Evolutionary conservation across 2,797 vertebrate species (phyloP).

Genomic region (Hippocampus kuda): DNA sequence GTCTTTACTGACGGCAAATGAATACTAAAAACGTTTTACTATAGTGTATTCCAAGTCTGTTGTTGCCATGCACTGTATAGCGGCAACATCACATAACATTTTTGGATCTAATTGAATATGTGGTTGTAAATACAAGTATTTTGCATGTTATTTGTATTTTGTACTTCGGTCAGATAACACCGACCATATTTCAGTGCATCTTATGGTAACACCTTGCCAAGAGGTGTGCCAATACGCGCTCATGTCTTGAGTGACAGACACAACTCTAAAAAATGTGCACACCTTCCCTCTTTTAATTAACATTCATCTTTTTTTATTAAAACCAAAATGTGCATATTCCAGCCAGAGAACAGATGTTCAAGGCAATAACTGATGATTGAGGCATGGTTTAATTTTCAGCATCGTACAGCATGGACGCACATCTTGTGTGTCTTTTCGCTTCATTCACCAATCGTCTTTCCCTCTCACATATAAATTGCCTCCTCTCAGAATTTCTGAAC

Average conservation of each 20-base stretch:
- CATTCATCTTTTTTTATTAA: conserved; percentile 1
- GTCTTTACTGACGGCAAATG: background rate
- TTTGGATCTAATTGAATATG: background rate
- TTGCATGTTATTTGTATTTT: background rate
- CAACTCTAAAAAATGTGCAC: background rate
- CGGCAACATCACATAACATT: too few species aligned
- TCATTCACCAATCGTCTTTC: conserved; percentile 8
- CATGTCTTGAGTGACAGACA: background rate
- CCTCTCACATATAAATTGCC: conserved; percentile 7
- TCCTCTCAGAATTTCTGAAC: background rate
- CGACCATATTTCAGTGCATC: background rate
- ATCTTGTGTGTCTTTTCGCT: conserved; percentile 1
- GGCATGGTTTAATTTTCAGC: conserved; percentile 1
- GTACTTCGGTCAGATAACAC: background rate
- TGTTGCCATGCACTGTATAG: too few species aligned
- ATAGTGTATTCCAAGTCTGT: too few species aligned
- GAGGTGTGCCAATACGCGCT: background rate
- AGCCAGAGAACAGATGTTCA: conserved; percentile 12
- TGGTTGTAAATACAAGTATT: too few species aligned
- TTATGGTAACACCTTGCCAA: background rate
- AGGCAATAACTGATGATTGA: conserved; percentile 15
- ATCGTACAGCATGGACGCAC: background rate
- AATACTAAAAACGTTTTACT: too few species aligned
- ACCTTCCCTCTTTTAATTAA: background rate
- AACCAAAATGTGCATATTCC: background rate